phyloP scores from a whole-genome alignment of 2,797 vertebrate genomes.

The Eospalax fontanierii region DNA sequence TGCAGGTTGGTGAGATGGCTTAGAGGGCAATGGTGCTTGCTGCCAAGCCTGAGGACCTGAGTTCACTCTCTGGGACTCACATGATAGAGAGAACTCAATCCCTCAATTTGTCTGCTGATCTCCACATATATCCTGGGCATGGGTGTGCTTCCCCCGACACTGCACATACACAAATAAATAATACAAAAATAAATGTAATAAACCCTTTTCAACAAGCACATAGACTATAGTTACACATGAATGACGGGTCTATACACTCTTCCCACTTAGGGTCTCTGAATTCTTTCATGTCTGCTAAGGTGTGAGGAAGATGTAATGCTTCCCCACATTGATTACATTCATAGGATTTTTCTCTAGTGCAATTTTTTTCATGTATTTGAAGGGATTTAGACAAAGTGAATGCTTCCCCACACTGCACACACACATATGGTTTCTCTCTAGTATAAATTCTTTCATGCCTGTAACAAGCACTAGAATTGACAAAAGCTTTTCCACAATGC shows the following conservation, averaged over 20 bases:
- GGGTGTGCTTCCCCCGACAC: too few relatives aligned
- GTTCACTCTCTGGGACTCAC: neutral
- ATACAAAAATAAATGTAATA: neutral
- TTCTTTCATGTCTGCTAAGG: neutral
- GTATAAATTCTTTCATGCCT: slow-evolving; percentile 5
- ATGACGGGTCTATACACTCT: neutral
- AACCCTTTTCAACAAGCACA: neutral
- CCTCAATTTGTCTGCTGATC: neutral
- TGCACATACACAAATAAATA: neutral
- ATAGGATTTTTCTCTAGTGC: neutral
- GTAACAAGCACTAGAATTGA: neutral
- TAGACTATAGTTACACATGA: neutral
- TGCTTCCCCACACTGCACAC: neutral
- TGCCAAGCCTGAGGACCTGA: neutral
- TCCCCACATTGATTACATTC: neutral
- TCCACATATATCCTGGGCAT: neutral
- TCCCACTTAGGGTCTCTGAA: too few relatives aligned
- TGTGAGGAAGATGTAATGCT: neutral
- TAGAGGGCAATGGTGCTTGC: neutral
- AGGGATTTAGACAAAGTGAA: slow-evolving; percentile 3
- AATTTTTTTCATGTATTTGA: slow-evolving; percentile 18
- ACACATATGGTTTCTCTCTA: neutral
- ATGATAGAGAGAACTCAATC: neutral
- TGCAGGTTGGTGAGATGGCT: too few relatives aligned
- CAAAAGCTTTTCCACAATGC: slow-evolving; percentile 6